Evolutionary conservation across 2,797 vertebrate species (phyloP).

Genomic region (Pyrrhura leucotis): DNA sequence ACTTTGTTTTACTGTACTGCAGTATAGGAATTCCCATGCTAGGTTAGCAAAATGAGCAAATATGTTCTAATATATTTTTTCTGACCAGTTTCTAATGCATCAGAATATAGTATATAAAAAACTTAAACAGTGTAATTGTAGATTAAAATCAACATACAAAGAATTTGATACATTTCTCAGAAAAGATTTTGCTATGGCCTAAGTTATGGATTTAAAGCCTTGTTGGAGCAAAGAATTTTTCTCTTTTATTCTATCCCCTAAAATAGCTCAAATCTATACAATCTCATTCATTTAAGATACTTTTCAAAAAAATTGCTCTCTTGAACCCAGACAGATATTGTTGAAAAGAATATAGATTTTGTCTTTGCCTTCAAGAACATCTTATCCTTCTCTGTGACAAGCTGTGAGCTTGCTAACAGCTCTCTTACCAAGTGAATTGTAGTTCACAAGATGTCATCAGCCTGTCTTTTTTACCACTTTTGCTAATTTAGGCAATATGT

Average conservation of each 20-base stretch:
- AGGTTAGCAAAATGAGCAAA: neutral
- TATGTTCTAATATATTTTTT: neutral
- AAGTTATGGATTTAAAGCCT: neutral
- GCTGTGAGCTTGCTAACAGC: slow-evolving; percentile 73
- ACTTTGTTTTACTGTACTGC: neutral
- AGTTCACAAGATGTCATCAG: slow-evolving; percentile 73
- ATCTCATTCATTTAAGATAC: neutral
- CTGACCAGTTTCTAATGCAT: neutral
- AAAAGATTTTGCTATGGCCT: neutral
- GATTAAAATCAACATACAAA: neutral
- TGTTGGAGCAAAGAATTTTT: neutral
- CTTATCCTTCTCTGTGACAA: slow-evolving; percentile 69
- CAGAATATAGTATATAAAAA: neutral
- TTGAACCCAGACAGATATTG: slow-evolving; percentile 58
- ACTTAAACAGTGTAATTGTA: neutral
- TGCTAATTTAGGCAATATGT: slow-evolving; percentile 76
- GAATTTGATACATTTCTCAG: neutral
- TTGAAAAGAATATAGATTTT: slow-evolving; percentile 52
- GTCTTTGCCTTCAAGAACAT: slow-evolving; percentile 66
- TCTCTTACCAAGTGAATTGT: slow-evolving; percentile 72
- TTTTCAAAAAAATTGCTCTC: slow-evolving; percentile 16
- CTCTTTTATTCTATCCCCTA: neutral
- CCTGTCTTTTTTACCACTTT: slow-evolving; percentile 71
- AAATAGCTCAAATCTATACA: neutral
- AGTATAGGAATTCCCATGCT: neutral